Percentiles rank a stretch among this genome's conserved stretches.
phyloP scores from a whole-genome alignment of 2,797 vertebrate genomes.

The Arnoldichthys spilopterus region DNA sequence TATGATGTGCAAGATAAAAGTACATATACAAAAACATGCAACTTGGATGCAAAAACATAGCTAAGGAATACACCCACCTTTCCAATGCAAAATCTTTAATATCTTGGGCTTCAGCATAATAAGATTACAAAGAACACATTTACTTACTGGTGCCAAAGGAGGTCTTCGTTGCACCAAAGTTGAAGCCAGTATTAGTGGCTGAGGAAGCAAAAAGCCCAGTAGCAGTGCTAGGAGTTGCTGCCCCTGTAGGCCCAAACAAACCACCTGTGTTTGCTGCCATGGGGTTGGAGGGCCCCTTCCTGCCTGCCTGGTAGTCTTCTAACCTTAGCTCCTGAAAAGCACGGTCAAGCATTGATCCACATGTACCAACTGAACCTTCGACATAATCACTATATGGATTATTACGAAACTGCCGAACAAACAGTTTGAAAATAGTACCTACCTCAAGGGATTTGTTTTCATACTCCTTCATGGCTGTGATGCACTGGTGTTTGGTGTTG shows the following conservation, averaged over 20 bases:
- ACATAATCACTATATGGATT: not conserved
- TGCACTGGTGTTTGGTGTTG: conserved; percentile 97
- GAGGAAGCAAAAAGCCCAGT: conserved; percentile 90
- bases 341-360: not conserved
- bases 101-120: no score
- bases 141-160: conserved; percentile 87
- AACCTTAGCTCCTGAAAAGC: conserved; percentile 86
- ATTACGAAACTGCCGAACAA: not conserved
- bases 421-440: conserved; percentile 48
- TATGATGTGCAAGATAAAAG: not conserved
- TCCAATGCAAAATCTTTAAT: no score
- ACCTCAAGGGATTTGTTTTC: conserved; percentile 98
- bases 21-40: not conserved
- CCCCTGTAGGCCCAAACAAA: conserved; percentile 82
- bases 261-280: conserved; percentile 80
- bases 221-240: conserved; percentile 83
- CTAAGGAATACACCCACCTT: no score
- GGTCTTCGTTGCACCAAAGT: conserved; percentile 89
- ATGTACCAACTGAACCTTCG: not conserved
- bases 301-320: conserved; percentile 94
- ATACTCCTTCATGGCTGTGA: conserved; percentile 99
- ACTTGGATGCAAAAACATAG: no score
- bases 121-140: not conserved
- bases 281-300: conserved; percentile 91
- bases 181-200: conserved; percentile 85